These are phyloP conservation scores for Octomys mimax DNA, from an alignment of 2,797 vertebrate species.

Conservation along the genomic window DNA sequence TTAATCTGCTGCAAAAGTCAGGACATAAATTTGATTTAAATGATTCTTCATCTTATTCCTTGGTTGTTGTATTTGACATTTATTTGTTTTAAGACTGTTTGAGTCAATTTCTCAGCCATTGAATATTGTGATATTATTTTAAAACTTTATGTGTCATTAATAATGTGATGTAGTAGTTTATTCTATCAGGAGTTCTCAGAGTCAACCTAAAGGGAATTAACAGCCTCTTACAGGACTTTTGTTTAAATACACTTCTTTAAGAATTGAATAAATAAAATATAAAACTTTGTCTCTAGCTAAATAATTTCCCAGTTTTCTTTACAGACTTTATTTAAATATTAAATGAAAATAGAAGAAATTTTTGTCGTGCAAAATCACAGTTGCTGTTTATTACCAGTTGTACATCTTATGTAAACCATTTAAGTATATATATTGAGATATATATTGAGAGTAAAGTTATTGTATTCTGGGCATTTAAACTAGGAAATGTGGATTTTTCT, in stretches of 20 bases:
- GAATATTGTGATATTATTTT: conserved; percentile 61
- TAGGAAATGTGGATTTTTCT: neutral
- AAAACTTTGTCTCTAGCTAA: neutral
- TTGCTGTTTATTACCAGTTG: neutral
- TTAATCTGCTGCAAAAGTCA: conserved; percentile 73
- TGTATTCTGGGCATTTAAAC: neutral
- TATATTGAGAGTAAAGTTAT: conserved; percentile 35
- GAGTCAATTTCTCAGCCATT: conserved; percentile 32
- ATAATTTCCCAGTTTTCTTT: neutral
- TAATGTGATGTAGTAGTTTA: conserved; percentile 2
- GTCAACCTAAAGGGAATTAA: neutral
- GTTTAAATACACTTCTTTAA: conserved; percentile 47
- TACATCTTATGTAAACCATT: neutral
- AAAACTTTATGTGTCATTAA: conserved; percentile 33
- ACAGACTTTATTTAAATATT: conserved; percentile 53
- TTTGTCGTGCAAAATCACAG: conserved; percentile 38
- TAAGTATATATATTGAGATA: conserved; percentile 48
- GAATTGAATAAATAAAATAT: neutral
- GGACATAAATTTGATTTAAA: conserved; percentile 77
- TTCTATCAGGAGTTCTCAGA: conserved; percentile 47
- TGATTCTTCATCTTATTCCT: conserved; percentile 72
- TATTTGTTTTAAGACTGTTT: conserved; percentile 60
- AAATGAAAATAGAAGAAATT: conserved; percentile 19
- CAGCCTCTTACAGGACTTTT: neutral
- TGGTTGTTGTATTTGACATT: conserved; percentile 11